These are phyloP conservation scores for Apotomis capreana DNA, from an alignment of 2,888 invertebrate species.

Conservation along the genomic window DNA sequence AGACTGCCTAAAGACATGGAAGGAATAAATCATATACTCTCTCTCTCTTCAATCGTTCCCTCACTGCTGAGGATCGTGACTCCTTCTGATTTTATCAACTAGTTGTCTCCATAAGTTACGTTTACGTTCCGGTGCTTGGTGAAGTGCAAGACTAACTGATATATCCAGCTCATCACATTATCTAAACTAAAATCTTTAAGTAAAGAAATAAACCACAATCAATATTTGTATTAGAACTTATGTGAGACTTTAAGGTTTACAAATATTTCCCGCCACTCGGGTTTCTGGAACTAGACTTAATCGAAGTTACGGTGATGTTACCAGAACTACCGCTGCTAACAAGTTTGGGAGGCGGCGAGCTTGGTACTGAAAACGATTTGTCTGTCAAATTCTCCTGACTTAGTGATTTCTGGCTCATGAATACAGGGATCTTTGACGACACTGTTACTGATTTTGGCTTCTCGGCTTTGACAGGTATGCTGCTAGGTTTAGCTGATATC, in stretches of 20 bases:
- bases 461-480: conserved; percentile 72
- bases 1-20: background rate
- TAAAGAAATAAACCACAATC: background rate
- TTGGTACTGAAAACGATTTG: conserved; percentile 69
- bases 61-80: too few relatives aligned
- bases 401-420: conserved; percentile 76
- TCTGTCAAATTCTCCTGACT: conserved; percentile 79
- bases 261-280: conserved; percentile 77
- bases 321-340: conserved; percentile 72
- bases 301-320: conserved; percentile 85
- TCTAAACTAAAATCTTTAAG: too few relatives aligned
- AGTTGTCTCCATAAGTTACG: too few relatives aligned
- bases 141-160: too few relatives aligned
- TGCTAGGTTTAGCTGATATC: conserved; percentile 76
- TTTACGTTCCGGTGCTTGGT: too few relatives aligned
- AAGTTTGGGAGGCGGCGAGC: conserved; percentile 70
- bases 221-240: conserved; percentile 13
- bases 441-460: conserved; percentile 60
- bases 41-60: too few relatives aligned
- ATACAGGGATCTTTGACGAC: conserved; percentile 81
- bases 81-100: too few relatives aligned
- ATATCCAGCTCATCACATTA: too few relatives aligned
- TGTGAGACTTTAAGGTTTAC: conserved; percentile 37
- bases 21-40: background rate
- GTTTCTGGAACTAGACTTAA: conserved; percentile 83